A percentile compares a stretch with the other conserved stretches of the same genome.
These are phyloP conservation scores for Ellobium chinense DNA, from an alignment of 2,888 invertebrate genomes.

Conservation along the genomic window DNA sequence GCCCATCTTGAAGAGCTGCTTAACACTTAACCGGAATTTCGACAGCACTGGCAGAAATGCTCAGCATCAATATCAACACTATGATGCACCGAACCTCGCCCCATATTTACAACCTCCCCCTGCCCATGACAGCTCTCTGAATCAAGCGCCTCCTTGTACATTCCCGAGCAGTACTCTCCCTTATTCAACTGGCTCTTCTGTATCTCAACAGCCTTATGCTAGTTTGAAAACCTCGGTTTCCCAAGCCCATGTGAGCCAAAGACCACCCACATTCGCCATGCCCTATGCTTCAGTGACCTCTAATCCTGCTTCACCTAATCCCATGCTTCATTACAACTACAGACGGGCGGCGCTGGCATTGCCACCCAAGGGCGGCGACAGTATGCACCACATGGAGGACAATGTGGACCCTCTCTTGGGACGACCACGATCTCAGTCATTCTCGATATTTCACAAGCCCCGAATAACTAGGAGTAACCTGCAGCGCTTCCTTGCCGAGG, in stretches of 20 bases:
- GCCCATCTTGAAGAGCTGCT: neutral
- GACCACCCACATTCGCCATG: neutral
- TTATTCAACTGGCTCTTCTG: neutral
- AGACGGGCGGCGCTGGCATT: neutral
- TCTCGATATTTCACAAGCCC: neutral
- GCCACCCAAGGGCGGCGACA: neutral
- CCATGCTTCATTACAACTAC: neutral
- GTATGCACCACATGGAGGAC: neutral
- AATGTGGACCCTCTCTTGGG: slow-evolving; percentile 8
- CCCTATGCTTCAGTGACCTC: neutral
- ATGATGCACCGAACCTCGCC: too few species aligned
- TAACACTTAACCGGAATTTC: too few species aligned
- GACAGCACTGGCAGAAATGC: too few species aligned
- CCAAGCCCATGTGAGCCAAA: neutral
- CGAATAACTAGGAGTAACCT: slow-evolving; percentile 20
- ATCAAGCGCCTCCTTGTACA: neutral
- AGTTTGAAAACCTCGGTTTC: neutral
- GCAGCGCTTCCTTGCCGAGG: neutral
- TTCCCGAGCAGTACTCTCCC: neutral
- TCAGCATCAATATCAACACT: too few species aligned
- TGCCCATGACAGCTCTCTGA: neutral
- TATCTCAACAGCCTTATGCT: neutral
- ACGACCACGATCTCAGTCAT: slow-evolving; percentile 15
- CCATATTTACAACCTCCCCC: neutral
- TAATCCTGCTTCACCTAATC: neutral